These are phyloP conservation scores for Leptosomus discolor DNA, from an alignment of 2,113 vertebrate species.

Conservation along the genomic window DNA sequence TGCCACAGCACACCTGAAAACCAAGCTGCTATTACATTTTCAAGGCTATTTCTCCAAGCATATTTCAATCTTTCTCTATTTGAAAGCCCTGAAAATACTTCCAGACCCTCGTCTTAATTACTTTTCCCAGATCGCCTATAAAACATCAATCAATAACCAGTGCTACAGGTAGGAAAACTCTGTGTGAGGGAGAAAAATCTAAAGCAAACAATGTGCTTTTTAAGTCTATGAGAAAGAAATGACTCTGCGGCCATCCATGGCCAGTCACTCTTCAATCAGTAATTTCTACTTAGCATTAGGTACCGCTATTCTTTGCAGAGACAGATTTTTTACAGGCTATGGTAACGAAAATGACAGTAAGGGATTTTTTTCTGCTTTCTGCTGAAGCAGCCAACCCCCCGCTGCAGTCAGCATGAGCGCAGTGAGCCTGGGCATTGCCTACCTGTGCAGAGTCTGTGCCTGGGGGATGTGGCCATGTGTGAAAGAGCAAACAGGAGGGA, in stretches of 20 bases:
- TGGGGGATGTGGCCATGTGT: background rate
- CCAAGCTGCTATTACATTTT: background rate
- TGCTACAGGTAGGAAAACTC: background rate
- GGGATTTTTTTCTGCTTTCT: background rate
- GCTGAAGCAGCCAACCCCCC: background rate
- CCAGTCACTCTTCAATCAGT: background rate
- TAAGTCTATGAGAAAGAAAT: background rate
- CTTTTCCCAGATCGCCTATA: background rate
- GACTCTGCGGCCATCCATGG: background rate
- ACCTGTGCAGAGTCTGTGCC: background rate
- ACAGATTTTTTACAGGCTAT: background rate
- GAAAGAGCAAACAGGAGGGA: background rate
- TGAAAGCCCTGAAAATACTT: background rate
- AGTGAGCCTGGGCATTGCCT: fast-evolving
- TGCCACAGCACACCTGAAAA: background rate
- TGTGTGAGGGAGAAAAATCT: background rate
- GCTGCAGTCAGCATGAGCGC: fast-evolving
- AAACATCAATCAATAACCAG: background rate
- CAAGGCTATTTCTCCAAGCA: background rate
- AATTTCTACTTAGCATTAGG: background rate
- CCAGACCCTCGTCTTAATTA: background rate
- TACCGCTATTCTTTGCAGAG: background rate
- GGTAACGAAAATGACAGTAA: background rate
- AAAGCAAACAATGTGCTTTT: background rate
- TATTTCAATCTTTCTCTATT: background rate